phyloP scores from a whole-genome alignment of 2,888 invertebrate species.

The Empis livida region DNA sequence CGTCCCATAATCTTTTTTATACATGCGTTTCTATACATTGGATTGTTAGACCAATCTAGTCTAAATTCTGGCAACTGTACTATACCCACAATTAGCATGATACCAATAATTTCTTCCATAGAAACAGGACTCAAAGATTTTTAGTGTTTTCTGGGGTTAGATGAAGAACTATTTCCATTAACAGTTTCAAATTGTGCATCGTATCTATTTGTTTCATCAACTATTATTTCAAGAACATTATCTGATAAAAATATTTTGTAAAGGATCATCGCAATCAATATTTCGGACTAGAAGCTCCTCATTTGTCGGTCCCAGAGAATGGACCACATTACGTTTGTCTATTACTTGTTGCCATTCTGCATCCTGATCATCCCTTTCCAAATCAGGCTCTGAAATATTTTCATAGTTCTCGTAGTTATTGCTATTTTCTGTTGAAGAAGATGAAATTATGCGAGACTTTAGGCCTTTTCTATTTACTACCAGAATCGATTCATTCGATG shows the following conservation, averaged over 20 bases:
- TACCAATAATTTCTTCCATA: slow-evolving; percentile 12
- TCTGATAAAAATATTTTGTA: slow-evolving; percentile 12
- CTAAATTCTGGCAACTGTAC: slow-evolving; percentile 8
- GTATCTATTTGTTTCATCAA: slow-evolving; percentile 13
- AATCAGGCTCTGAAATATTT: background rate
- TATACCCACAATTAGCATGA: slow-evolving; percentile 9
- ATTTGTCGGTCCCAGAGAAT: background rate
- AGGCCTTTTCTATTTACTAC: too few relatives aligned
- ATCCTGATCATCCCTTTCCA: background rate
- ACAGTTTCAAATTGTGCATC: slow-evolving; percentile 8
- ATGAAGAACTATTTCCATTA: slow-evolving; percentile 11
- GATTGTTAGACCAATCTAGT: slow-evolving; percentile 14
- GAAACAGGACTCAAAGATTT: slow-evolving; percentile 11
- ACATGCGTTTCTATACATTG: slow-evolving; percentile 16
- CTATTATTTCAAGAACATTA: slow-evolving; percentile 11
- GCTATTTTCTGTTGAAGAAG: background rate
- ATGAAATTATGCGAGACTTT: background rate
- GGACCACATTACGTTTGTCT: background rate
- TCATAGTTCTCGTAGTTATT: background rate
- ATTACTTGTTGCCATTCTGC: background rate
- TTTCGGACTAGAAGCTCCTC: slow-evolving; percentile 38
- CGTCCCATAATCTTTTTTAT: slow-evolving; percentile 15
- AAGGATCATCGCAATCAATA: slow-evolving; percentile 29
- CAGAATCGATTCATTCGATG: too few relatives aligned
- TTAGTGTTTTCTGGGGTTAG: slow-evolving; percentile 12